phyloP scores from a whole-genome alignment of 2,797 vertebrate genomes.

The Pyrocephalus nanus region DNA sequence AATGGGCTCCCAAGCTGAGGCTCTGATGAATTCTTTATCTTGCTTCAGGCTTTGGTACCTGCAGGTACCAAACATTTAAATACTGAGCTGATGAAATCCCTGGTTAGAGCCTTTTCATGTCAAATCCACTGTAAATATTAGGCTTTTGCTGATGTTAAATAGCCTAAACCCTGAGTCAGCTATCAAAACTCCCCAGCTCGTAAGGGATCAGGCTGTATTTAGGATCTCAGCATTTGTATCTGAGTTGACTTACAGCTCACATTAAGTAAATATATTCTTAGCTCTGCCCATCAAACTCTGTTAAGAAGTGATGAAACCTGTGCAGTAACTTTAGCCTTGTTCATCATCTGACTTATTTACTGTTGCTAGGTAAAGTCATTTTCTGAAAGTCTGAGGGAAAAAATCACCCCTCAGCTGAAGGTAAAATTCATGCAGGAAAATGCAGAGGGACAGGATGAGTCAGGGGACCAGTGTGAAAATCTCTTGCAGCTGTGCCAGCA shows the following conservation, averaged over 20 bases:
- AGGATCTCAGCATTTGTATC: slow-evolving; percentile 29
- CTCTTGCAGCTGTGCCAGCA: not conserved
- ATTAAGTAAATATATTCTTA: slow-evolving; percentile 50
- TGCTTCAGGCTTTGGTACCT: not conserved
- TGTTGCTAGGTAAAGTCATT: slow-evolving; percentile 16
- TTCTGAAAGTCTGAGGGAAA: not conserved
- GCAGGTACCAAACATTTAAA: slow-evolving; percentile 23
- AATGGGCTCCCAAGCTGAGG: not conserved
- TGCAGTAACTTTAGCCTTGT: not conserved
- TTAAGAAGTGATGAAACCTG: not conserved
- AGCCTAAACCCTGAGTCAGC: slow-evolving; percentile 64
- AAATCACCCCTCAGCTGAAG: not conserved
- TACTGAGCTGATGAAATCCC: slow-evolving; percentile 23
- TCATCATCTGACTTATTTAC: slow-evolving; percentile 28
- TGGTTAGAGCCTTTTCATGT: slow-evolving; percentile 9
- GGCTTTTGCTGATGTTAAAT: slow-evolving; percentile 56
- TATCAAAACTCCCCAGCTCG: slow-evolving; percentile 50
- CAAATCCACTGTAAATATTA: slow-evolving; percentile 51
- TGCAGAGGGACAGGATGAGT: not conserved
- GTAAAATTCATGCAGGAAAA: not conserved
- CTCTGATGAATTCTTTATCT: not conserved
- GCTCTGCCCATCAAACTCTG: slow-evolving; percentile 23
- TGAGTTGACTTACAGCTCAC: slow-evolving; percentile 51
- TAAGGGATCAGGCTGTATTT: slow-evolving; percentile 28
- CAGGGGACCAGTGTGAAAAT: not conserved